Percentiles rank a stretch among this genome's conserved stretches.
Evolutionary conservation across 2,797 vertebrate species (phyloP).

Genomic region (Coluber constrictor): DNA sequence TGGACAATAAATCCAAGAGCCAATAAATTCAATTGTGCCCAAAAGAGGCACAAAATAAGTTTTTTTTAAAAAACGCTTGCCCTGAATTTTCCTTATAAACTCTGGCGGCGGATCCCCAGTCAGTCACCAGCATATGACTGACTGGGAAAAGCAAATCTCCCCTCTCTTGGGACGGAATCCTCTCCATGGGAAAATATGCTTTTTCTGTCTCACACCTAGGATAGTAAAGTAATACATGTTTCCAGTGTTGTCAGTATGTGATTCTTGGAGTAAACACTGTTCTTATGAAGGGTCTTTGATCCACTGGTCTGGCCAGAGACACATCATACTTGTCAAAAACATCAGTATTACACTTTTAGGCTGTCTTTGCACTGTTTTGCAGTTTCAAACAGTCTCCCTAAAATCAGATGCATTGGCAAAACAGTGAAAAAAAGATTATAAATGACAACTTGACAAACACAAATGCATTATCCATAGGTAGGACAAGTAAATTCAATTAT

Average conservation of each 20-base stretch:
- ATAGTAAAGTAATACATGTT: background rate
- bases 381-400: background rate
- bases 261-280: background rate
- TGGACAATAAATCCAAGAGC: background rate
- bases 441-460: constrained; percentile 2
- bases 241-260: background rate
- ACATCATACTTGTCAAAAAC: background rate
- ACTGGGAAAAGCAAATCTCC: background rate
- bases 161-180: background rate
- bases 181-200: background rate
- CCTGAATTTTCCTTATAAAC: background rate
- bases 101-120: background rate
- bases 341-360: background rate
- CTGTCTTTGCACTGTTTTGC: background rate
- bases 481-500: background rate
- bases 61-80: background rate
- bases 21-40: background rate
- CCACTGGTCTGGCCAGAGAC: background rate
- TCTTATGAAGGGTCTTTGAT: background rate
- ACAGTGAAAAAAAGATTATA: background rate
- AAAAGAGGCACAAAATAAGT: background rate
- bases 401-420: background rate
- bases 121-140: background rate
- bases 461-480: constrained; percentile 2
- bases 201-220: background rate